A percentile compares a stretch with the other conserved stretches of the same genome.
Conservation (phyloP, 92 coral and sea anemone species). For the Desmophyllum pertusum region DNA sequence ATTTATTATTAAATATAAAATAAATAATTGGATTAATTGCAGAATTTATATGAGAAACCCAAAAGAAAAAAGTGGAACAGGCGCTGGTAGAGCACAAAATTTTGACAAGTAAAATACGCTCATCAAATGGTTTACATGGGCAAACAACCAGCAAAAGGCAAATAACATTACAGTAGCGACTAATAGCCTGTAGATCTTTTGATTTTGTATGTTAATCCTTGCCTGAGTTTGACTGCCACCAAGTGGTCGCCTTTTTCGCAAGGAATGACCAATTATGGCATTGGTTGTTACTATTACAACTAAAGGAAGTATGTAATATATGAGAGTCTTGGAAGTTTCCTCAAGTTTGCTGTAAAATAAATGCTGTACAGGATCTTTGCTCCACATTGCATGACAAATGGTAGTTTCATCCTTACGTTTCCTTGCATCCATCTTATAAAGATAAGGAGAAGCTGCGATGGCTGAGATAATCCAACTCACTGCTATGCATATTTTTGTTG, state of each 20-base stretch:
- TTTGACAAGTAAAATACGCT: not conserved
- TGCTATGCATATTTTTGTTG: slow-evolving; percentile 39
- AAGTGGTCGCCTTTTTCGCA: slow-evolving; percentile 30
- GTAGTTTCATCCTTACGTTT: not conserved
- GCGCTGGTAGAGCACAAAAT: not conserved
- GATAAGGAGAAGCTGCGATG: slow-evolving; percentile 26
- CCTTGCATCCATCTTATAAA: slow-evolving; percentile 26
- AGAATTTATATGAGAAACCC: slow-evolving; percentile 9
- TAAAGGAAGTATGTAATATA: not conserved
- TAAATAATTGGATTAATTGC: not conserved
- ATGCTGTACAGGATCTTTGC: not conserved
- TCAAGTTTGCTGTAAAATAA: not conserved
- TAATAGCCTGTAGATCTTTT: slow-evolving; percentile 2
- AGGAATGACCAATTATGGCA: not conserved
- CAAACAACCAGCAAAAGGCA: slow-evolving; percentile 65
- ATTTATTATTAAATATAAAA: slow-evolving; percentile 8
- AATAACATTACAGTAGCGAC: slow-evolving; percentile 49
- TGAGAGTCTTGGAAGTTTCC: not conserved
- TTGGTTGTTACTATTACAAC: not conserved
- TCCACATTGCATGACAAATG: not conserved
- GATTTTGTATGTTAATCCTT: slow-evolving; percentile 38
- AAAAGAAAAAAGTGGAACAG: not conserved
- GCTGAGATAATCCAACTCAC: slow-evolving; percentile 44
- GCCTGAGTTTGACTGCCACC: slow-evolving; percentile 41
- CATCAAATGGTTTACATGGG: slow-evolving; percentile 55